Base-by-base conservation (phyloP, 1,140 invertebrate species). In the Achroia grisella region DNA sequence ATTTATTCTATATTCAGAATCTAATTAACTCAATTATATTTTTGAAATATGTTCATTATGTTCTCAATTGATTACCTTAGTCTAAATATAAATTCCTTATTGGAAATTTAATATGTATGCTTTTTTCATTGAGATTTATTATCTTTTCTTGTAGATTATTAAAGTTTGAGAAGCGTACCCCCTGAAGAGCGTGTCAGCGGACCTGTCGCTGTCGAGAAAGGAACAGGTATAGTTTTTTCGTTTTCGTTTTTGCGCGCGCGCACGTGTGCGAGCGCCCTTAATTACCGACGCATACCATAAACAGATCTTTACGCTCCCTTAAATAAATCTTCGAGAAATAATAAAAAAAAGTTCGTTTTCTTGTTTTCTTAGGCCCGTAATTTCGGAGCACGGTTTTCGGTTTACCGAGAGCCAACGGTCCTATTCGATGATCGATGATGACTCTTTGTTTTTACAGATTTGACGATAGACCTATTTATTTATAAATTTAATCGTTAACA, bases 241-340 rank as follows among this genome's bases (percentile, higher is more conserved):
- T 59, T 52, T 69, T 68, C 67, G 62, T 79, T 80, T 78, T 74
- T 75, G 71, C 78, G 65, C 39, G 48, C 59, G 67, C 75, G 77
- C 78, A 80, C 78, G 78, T 80, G 77, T 80, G 44, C 48, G 62
- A 73, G 68, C 63, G 69, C 73, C 76, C 77, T 82, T 84, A 80
- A 84, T 80, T 82, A 82, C 74, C 63, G 65, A 78, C 78, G 73
- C 78, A 82, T 82, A 84, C 78, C 78, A 84, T 84, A 84, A 84
- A 84, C 80, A 84, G 74, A 84, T 82, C 76, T 84, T 84, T 84
- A 82, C 80, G 80, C 80, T 82, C 69, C 80, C 74, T 84, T 82
- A 84, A 84, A 84, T 84, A 84, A 84, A 84, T 84, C 80, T 82
- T 80, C 70, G 70, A 37, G 50, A 55, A 37, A 44, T 23, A 23